phyloP scores from a whole-genome alignment of 1,140 invertebrate genomes.

The Eubasilissa regina region DNA sequence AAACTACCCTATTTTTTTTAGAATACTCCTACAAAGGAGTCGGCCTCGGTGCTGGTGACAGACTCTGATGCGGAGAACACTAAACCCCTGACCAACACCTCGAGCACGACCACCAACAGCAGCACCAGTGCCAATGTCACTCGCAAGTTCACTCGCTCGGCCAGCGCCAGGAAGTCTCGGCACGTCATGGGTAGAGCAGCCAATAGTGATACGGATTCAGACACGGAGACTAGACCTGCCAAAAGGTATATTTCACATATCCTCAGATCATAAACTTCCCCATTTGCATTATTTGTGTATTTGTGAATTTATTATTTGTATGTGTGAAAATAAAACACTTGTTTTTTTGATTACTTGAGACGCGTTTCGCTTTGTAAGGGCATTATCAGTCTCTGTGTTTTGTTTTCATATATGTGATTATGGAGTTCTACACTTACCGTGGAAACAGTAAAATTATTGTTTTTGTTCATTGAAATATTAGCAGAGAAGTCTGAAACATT shows the following conservation, averaged over 20 bases:
- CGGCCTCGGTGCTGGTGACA: slow-evolving; percentile 65
- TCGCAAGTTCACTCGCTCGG: slow-evolving; percentile 73
- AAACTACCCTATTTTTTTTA: slow-evolving; percentile 46
- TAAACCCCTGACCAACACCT: slow-evolving; percentile 59
- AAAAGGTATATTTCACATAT: slow-evolving; percentile 56
- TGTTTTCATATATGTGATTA: too few relatives aligned
- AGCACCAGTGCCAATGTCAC: slow-evolving; percentile 62
- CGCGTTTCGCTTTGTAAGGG: too few relatives aligned
- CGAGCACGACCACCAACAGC: slow-evolving; percentile 53
- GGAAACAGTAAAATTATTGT: too few relatives aligned
- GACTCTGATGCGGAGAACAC: slow-evolving; percentile 65
- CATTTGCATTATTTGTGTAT: neutral
- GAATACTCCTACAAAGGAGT: slow-evolving; percentile 60
- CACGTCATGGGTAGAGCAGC: slow-evolving; percentile 70
- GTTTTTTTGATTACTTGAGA: too few relatives aligned
- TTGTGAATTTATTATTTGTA: neutral
- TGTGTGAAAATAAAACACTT: too few relatives aligned
- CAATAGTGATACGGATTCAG: slow-evolving; percentile 70
- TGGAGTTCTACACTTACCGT: too few relatives aligned
- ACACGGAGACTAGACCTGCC: slow-evolving; percentile 65
- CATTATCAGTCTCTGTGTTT: too few relatives aligned
- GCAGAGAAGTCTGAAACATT: too few relatives aligned
- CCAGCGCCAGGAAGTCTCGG: slow-evolving; percentile 73
- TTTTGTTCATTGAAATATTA: too few relatives aligned
- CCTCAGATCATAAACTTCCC: too few relatives aligned